phyloP scores from a whole-genome alignment of 2,888 invertebrate species.

The Polylopha cassiicola region DNA sequence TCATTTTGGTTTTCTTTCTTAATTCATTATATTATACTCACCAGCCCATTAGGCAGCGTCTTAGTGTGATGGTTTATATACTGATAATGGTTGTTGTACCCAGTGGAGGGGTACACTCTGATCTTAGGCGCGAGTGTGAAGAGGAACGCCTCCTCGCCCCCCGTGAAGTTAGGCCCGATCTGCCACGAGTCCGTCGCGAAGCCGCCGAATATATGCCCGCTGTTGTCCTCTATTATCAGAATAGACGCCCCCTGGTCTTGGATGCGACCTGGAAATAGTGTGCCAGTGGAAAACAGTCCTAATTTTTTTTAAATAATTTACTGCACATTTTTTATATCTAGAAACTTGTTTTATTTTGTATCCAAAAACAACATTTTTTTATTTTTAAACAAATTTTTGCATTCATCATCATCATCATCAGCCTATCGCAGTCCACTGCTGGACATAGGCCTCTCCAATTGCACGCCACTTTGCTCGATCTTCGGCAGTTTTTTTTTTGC shows the following conservation, averaged over 20 bases:
- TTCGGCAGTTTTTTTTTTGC: too few relatives aligned
- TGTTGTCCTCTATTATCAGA: constrained; percentile 88
- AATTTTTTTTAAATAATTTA: too few relatives aligned
- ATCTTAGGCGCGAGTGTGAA: constrained; percentile 90
- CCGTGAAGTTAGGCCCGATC: constrained; percentile 85
- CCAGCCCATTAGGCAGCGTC: constrained; percentile 95
- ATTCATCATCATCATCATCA: too few relatives aligned
- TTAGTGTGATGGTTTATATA: constrained; percentile 95
- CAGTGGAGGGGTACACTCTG: constrained; percentile 85
- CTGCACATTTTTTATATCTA: too few relatives aligned
- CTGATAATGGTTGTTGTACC: constrained; percentile 93
- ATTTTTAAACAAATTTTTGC: too few relatives aligned
- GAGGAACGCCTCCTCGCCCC: constrained; percentile 86
- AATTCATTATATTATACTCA: constrained; percentile 53
- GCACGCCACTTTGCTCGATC: too few relatives aligned
- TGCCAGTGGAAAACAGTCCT: too few relatives aligned
- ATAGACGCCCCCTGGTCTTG: constrained; percentile 89
- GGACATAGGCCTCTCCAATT: too few relatives aligned
- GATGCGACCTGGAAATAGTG: constrained; percentile 81
- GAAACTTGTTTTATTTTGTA: too few relatives aligned
- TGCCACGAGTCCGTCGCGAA: constrained; percentile 89
- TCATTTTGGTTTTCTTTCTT: too few relatives aligned
- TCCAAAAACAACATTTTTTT: too few relatives aligned
- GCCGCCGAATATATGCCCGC: constrained; percentile 92
- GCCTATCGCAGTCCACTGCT: too few relatives aligned